These are phyloP conservation scores for Microcebus jonahi DNA, from an alignment of 2,113 vertebrate species.

Conservation along the genomic window DNA sequence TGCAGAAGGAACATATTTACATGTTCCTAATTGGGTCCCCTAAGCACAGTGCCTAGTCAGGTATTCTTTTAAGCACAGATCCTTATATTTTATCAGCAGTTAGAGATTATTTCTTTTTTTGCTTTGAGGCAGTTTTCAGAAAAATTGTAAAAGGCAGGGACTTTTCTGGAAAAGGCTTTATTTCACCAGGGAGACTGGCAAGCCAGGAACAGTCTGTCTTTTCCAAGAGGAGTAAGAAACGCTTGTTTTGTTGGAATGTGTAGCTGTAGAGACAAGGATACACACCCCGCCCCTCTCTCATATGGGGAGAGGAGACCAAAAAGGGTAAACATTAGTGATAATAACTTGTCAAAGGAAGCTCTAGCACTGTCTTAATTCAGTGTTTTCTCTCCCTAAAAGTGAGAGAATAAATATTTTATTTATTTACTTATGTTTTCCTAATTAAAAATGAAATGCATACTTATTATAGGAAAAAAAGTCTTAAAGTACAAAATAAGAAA, in stretches of 20 bases:
- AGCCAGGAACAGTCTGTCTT: not conserved
- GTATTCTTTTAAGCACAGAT: constrained; percentile 49
- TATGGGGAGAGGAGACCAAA: not conserved
- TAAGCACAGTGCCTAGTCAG: constrained; percentile 47
- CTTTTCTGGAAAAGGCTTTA: not conserved
- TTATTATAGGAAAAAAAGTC: not conserved
- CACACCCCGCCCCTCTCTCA: too few species aligned
- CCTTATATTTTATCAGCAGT: constrained; percentile 41
- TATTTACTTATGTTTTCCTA: not conserved
- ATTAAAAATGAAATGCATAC: not conserved
- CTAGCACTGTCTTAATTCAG: not conserved
- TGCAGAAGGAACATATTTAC: constrained; percentile 49
- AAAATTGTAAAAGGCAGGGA: not conserved
- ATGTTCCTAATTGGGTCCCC: constrained; percentile 70
- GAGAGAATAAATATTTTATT: too few species aligned
- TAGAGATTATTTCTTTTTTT: constrained; percentile 34
- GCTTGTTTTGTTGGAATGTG: not conserved
- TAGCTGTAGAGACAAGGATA: not conserved
- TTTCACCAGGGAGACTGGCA: not conserved
- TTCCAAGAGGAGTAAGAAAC: not conserved
- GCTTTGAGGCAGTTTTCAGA: constrained; percentile 58
- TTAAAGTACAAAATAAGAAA: not conserved
- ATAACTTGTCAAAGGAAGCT: not conserved
- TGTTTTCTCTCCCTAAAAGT: not conserved
- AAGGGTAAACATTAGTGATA: not conserved